phyloP scores from a whole-genome alignment of 2,113 vertebrate genomes.

The Hucho hucho region DNA sequence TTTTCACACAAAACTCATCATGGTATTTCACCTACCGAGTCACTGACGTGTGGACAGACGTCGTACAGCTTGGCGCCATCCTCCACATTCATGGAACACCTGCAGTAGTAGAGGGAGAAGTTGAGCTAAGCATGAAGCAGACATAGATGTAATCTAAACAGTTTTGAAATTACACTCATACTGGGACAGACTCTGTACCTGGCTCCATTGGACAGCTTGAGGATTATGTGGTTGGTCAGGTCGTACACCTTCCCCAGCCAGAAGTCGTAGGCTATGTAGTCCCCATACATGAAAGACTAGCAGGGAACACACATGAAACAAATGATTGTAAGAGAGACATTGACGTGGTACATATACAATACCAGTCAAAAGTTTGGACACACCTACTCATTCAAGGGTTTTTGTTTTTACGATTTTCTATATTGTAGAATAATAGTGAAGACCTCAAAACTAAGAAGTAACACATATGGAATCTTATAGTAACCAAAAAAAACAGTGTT shows the following conservation, averaged over 20 bases:
- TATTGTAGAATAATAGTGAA: no score
- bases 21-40: conserved; percentile 79
- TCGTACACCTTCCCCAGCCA: conserved; percentile 98
- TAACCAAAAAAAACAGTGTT: no score
- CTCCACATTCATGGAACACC: conserved; percentile 98
- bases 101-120: conserved; percentile 43
- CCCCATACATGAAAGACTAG: conserved; percentile 97
- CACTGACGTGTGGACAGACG: conserved; percentile 94
- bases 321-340: conserved; percentile 1
- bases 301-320: background rate
- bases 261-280: conserved; percentile 97
- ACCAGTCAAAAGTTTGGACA: background rate
- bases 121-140: no score
- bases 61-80: conserved; percentile 97
- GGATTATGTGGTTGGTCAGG: conserved; percentile 94
- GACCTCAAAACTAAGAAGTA: no score
- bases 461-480: no score
- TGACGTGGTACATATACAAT: background rate
- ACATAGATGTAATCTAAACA: no score
- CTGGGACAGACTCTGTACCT: conserved; percentile 72
- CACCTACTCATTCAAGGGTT: no score
- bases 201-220: conserved; percentile 97
- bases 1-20: background rate
- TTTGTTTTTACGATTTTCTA: no score
- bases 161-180: background rate